Evolutionary conservation across 2,888 invertebrate species (phyloP).

Genomic region (Phlogophora meticulosa): DNA sequence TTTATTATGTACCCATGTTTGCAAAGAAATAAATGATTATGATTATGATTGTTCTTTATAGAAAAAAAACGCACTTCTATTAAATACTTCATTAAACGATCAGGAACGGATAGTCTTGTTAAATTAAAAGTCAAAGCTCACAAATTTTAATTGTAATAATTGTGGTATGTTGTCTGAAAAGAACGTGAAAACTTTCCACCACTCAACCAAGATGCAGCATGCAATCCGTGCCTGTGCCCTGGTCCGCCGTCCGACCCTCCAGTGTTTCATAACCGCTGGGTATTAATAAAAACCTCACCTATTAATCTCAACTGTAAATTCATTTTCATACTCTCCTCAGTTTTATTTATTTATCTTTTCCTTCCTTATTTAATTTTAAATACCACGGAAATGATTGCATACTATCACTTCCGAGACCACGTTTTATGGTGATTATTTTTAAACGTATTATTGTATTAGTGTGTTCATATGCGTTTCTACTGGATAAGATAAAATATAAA

Average conservation of each 20-base stretch:
- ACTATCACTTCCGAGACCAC: background rate
- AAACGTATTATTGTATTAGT: background rate
- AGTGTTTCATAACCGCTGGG: constrained; percentile 77
- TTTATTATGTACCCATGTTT: too few species aligned
- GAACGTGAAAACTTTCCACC: background rate
- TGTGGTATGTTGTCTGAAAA: too few species aligned
- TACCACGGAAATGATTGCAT: background rate
- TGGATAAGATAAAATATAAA: too few species aligned
- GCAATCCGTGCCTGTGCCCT: constrained; percentile 67
- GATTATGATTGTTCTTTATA: too few species aligned
- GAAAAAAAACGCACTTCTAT: too few species aligned
- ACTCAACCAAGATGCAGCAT: background rate
- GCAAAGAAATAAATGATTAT: too few species aligned
- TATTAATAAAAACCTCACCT: constrained; percentile 85
- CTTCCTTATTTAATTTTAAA: constrained; percentile 28
- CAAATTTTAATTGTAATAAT: too few species aligned
- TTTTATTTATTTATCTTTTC: constrained; percentile 64
- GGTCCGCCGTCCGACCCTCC: constrained; percentile 73
- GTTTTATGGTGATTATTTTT: background rate
- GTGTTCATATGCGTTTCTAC: background rate
- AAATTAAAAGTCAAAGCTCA: too few species aligned
- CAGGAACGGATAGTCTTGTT: too few species aligned
- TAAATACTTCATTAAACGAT: too few species aligned
- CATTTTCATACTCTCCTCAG: constrained; percentile 75
- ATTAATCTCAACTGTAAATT: constrained; percentile 84